A percentile compares a stretch with the other conserved stretches of the same genome.
These are phyloP conservation scores for Eueremaeus valkanovi DNA, from an alignment of 2,888 invertebrate genomes.

Conservation along the genomic window DNA sequence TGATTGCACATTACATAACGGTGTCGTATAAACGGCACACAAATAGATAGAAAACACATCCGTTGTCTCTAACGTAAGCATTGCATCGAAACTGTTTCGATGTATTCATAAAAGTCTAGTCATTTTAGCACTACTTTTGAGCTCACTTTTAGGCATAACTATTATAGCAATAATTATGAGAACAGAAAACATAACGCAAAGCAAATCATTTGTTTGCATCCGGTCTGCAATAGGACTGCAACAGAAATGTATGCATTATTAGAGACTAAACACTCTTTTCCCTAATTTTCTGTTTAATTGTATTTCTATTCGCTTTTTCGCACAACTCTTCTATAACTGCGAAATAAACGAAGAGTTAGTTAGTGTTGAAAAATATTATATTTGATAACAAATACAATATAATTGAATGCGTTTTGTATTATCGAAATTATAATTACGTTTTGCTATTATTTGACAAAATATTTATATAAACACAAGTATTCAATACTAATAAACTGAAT, in stretches of 20 bases:
- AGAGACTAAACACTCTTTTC: too few relatives aligned
- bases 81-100: not conserved
- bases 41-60: not conserved
- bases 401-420: not conserved
- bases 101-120: not conserved
- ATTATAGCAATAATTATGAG: not conserved
- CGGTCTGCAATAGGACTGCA: not conserved
- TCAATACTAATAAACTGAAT: not conserved
- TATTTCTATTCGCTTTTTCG: not conserved
- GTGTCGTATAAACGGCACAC: too few relatives aligned
- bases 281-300: not conserved
- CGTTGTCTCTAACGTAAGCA: not conserved
- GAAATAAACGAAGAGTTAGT: not conserved
- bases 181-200: not conserved
- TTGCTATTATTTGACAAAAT: not conserved
- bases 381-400: not conserved
- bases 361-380: not conserved
- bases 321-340: not conserved
- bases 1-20: too few relatives aligned
- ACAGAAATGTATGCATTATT: too few relatives aligned
- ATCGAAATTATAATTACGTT: not conserved
- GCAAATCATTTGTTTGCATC: constrained; percentile 1
- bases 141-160: not conserved
- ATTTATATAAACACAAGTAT: not conserved
- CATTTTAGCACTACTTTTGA: not conserved